Base-by-base conservation (phyloP, 2,797 vertebrate species). In the Cygnus olor region DNA sequence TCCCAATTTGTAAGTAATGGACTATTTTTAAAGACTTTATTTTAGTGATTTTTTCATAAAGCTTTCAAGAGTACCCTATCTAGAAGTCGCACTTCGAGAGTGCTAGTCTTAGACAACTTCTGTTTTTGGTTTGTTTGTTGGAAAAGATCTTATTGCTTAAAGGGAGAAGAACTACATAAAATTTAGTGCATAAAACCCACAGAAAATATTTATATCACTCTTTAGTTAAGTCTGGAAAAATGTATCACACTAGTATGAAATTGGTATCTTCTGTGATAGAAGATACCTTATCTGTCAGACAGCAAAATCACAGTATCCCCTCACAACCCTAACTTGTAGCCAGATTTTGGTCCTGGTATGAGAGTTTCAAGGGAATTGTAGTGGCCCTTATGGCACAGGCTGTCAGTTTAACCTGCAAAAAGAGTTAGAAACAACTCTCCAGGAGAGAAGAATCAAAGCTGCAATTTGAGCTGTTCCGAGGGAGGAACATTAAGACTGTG, bases 201-300 rank as follows among this genome's bases (percentile, higher is more conserved):
- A 74, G 70, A 89, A 96, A 95, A 95, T 51, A 60, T 30, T 90
- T 88, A 51, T 32, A 73, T 17, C 65, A 25, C 28, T 72, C 47
- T 65, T 83, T 19, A 72, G 14, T 54, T 66, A 86, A 54, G 15
- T 56, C 56, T 64, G 49, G 32, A 85, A 93, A 90, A 88, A 38
- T 81, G 18, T 36, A 11, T 57, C 34, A 84, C 89, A 89, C 27
- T 16, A 78, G 36, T 25, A 86, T 42, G 36, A 78, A 68, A 94
- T 4, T 14, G 57, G 8, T 81, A 86, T 56, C 3, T 74, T 77
- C 38, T 34, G n/a, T 28, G 19, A 14, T 9, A 64, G 61, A 64
- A 42, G 27, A 42, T 42, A 64, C 8, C 28, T 30, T 42, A 30
- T 70, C 40, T 69, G 65, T 68, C 47, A 87, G 57, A 84, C 93